Conservation (phyloP, 2,113 vertebrate genomes). For the Nannospalax galili region DNA sequence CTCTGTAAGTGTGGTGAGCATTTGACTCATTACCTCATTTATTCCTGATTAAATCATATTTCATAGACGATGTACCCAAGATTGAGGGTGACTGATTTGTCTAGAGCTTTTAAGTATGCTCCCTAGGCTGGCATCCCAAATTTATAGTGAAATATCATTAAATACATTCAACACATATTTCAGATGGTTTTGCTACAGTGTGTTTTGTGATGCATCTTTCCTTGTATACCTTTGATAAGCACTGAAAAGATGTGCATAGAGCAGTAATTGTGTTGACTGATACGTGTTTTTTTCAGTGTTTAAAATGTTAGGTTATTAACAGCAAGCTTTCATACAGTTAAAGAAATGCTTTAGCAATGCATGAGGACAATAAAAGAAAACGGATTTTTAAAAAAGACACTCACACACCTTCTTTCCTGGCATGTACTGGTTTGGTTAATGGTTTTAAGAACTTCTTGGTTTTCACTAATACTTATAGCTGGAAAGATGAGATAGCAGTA, state of each 20-base stretch:
- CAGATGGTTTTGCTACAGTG: not conserved
- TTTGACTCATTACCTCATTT: constrained; percentile 31
- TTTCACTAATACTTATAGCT: not conserved
- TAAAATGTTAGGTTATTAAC: constrained; percentile 5
- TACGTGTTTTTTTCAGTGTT: not conserved
- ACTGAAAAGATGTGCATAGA: not conserved
- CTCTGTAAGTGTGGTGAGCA: not conserved
- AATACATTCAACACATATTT: not conserved
- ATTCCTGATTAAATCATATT: constrained; percentile 30
- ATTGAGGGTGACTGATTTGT: not conserved
- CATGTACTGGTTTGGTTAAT: not conserved
- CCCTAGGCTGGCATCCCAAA: not conserved
- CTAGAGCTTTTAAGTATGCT: not conserved
- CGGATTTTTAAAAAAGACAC: not conserved
- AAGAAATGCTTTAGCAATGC: not conserved
- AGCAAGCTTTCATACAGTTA: not conserved
- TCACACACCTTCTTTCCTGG: not conserved
- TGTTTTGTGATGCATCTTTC: not conserved
- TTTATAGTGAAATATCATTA: not conserved
- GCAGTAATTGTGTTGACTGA: not conserved
- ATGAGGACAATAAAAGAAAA: not conserved
- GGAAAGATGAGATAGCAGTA: not conserved
- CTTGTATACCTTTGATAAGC: not conserved
- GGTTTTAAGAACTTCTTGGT: not conserved
- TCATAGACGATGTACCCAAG: not conserved